Base-by-base conservation (phyloP, 2,888 invertebrate species). In the Agriopis aurantiaria region DNA sequence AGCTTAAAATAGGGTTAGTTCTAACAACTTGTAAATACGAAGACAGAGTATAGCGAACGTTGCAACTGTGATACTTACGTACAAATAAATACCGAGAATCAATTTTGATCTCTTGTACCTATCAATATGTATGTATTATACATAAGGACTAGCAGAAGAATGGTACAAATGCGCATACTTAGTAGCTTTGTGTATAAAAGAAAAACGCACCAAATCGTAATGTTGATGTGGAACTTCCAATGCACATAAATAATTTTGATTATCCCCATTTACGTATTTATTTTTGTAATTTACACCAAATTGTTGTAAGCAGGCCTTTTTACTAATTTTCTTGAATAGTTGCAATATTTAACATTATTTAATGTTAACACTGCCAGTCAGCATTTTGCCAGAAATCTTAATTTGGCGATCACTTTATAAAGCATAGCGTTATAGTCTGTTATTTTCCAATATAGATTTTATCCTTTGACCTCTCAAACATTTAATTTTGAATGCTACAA, bases 301-400 rank as follows among this genome's bases (percentile, higher is more conserved):
- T 75, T 88, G 88, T 75, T 88, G 88, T 88, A 23, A 87, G 90
- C 90, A 80, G 90, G 89, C 81, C 84, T 90, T 90, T 88, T 88
- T 86, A 85, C 80, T 55, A 43, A 17, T 57, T 57, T 57, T 23
- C n/a, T 80, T 83, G 80, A 85, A 81, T 83, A 76, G 83, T 84
- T 84, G 83, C 83, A 85, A 85, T 86, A 81, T 78, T 82, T 83
- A 83, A 78, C 81, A 82, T 80, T 79, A 76, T 80, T 70, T 79
- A 77, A 83, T 78, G 71, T 78, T 78, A 84, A 78, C 75, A 87
- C 88, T 90, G 90, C 92, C 93, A 89, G 87, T 87, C 83, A 82
- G 92, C 92, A 92, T 92, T 92, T 90, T 66, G 51, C 43, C 55
- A 48, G 79, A 76, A 76, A 76, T 69, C 74, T 73, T 77, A 78